Percentiles rank a stretch among this genome's conserved stretches.
phyloP scores from a whole-genome alignment of 2,888 invertebrate species.

The Metacarcinus magister region DNA sequence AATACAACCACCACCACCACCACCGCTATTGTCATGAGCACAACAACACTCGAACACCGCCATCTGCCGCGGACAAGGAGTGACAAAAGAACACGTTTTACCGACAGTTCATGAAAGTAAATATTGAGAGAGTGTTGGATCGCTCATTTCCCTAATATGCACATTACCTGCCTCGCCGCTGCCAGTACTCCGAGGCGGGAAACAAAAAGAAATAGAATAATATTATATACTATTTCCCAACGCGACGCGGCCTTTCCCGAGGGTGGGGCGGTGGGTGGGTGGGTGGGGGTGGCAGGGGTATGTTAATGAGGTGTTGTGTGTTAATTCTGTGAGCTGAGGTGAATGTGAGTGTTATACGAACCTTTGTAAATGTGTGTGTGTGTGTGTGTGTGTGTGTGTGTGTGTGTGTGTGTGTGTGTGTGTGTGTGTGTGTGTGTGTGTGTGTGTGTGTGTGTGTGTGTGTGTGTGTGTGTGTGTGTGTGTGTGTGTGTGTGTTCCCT shows the following conservation, averaged over 20 bases:
- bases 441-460: conserved; percentile 17
- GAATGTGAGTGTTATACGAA: conserved; percentile 28
- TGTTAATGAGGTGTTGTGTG: conserved; percentile 28
- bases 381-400: neutral
- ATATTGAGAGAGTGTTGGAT: conserved; percentile 1
- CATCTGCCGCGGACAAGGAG: neutral
- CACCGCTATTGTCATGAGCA: neutral
- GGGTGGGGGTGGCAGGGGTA: neutral
- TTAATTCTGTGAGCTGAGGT: conserved; percentile 45
- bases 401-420: conserved; percentile 7
- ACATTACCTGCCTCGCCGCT: neutral
- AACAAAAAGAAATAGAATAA: neutral
- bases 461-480: conserved; percentile 2
- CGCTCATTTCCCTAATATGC: neutral
- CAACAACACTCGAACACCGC: neutral
- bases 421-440: conserved; percentile 7
- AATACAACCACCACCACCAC: neutral
- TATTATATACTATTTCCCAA: neutral
- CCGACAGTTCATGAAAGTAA: neutral
- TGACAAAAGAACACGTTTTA: conserved; percentile 8
- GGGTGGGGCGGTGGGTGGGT: neutral
- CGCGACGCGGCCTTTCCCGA: neutral
- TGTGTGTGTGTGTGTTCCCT: neutral
- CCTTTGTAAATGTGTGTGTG: neutral
- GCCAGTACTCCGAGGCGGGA: neutral